Percentiles rank a stretch among this genome's conserved stretches.
phyloP scores from a whole-genome alignment of 2,797 vertebrate species.

The Botia almorhae region DNA sequence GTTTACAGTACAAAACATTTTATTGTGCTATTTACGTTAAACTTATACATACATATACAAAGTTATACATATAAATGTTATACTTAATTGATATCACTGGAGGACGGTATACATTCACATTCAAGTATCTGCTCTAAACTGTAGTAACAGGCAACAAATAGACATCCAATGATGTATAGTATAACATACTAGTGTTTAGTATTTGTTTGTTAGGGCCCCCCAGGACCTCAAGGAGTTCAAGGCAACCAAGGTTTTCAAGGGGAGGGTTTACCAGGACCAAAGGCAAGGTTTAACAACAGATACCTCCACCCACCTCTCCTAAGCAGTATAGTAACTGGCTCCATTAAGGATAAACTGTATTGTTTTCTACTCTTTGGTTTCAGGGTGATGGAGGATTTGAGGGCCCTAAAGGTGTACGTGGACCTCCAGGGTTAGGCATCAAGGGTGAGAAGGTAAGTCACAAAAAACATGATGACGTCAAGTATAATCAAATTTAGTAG shows the following conservation, averaged over 20 bases:
- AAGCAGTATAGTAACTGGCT: not conserved
- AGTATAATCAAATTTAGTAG: not conserved
- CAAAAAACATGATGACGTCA: not conserved
- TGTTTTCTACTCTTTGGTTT: constrained; percentile 57
- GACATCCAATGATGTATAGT: not conserved
- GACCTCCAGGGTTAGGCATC: constrained; percentile 74
- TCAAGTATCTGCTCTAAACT: not conserved
- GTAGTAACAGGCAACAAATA: not conserved
- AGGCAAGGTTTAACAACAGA: constrained; percentile 71
- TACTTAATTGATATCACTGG: not conserved
- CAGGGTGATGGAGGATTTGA: constrained; percentile 86
- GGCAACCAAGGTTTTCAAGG: constrained; percentile 81
- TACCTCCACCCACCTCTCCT: not conserved
- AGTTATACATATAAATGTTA: too few species aligned
- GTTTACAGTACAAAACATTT: constrained; percentile 40
- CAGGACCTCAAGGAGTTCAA: constrained; percentile 78
- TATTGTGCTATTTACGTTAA: not conserved
- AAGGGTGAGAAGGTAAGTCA: constrained; percentile 85
- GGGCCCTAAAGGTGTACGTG: constrained; percentile 77
- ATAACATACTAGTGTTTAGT: constrained; percentile 4
- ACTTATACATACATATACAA: not conserved
- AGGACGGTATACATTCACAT: constrained; percentile 18
- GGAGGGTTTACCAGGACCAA: constrained; percentile 83
- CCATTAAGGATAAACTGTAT: not conserved
- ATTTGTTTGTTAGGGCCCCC: constrained; percentile 74